These are phyloP conservation scores for Merodon equestris DNA, from an alignment of 2,888 invertebrate genomes.

Conservation along the genomic window DNA sequence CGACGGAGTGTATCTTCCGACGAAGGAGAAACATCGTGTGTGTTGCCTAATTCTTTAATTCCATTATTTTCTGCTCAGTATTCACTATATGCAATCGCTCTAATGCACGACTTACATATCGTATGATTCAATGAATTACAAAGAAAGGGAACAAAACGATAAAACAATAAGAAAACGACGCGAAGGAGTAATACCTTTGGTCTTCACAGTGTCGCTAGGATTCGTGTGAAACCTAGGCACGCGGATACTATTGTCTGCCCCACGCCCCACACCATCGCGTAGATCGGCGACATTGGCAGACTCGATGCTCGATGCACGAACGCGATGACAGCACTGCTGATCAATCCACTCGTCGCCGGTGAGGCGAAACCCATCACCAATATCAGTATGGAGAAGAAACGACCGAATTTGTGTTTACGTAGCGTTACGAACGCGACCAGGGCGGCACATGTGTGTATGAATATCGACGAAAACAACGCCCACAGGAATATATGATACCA, in stretches of 20 bases:
- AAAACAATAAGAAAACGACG: slow-evolving; percentile 14
- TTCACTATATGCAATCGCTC: too few relatives aligned
- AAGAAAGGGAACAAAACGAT: slow-evolving; percentile 21
- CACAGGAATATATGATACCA: slow-evolving; percentile 98
- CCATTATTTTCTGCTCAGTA: slow-evolving; percentile 14
- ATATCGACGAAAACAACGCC: slow-evolving; percentile 95
- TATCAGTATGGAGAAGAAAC: slow-evolving; percentile 93
- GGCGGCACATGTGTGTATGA: slow-evolving; percentile 95
- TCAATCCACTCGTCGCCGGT: slow-evolving; percentile 92
- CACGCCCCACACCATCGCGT: slow-evolving; percentile 96
- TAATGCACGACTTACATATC: too few relatives aligned
- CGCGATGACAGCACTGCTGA: slow-evolving; percentile 94
- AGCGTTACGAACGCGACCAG: slow-evolving; percentile 94
- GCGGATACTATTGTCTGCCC: slow-evolving; percentile 94
- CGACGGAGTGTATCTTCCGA: too few relatives aligned
- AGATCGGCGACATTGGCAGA: slow-evolving; percentile 92
- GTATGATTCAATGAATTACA: slow-evolving; percentile 15
- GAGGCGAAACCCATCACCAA: slow-evolving; percentile 93
- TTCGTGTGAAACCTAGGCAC: slow-evolving; percentile 94
- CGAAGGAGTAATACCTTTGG: slow-evolving; percentile 18
- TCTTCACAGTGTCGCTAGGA: slow-evolving; percentile 91
- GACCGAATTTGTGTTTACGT: slow-evolving; percentile 95
- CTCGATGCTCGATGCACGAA: slow-evolving; percentile 95
- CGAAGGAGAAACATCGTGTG: slow-evolving; percentile 8
- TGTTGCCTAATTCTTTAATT: slow-evolving; percentile 1